Evolutionary conservation across 1,140 invertebrate genomes (phyloP).

Genomic region (Steinernema feltiae): DNA sequence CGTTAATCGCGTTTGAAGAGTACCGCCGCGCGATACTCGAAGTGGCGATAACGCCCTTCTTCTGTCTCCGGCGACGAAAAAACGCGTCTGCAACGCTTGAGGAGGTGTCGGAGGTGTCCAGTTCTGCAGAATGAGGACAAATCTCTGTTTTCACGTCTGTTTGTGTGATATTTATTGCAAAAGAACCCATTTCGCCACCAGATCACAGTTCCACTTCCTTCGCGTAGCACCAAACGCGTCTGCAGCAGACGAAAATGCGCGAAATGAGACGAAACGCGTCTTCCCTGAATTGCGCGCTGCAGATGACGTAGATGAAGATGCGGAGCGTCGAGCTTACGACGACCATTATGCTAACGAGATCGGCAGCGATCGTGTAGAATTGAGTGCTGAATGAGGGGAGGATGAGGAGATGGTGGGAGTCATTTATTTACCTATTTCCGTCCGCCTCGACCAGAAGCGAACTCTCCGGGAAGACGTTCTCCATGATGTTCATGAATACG

Average conservation of each 20-base stretch:
- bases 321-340: slow-evolving; percentile 40
- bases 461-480: slow-evolving; percentile 39
- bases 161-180: background rate
- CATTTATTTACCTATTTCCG: slow-evolving; percentile 37
- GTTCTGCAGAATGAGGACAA: background rate
- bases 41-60: background rate
- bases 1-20: background rate
- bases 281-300: slow-evolving; percentile 41
- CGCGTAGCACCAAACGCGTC: background rate
- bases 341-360: slow-evolving; percentile 44
- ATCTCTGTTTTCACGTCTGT: background rate
- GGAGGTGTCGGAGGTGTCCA: background rate
- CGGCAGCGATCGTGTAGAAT: slow-evolving; percentile 46
- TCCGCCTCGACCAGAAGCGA: slow-evolving; percentile 39
- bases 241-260: background rate
- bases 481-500: slow-evolving; percentile 42
- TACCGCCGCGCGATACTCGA: background rate
- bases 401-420: background rate
- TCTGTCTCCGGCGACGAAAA: background rate
- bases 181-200: background rate
- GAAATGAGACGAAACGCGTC: background rate
- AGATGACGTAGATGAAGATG: slow-evolving; percentile 45
- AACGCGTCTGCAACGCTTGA: background rate
- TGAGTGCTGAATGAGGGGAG: slow-evolving; percentile 39
- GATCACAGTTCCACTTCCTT: background rate